Conservation (phyloP, 2,113 vertebrate species). For the Pelvicachromis taeniatus region DNA sequence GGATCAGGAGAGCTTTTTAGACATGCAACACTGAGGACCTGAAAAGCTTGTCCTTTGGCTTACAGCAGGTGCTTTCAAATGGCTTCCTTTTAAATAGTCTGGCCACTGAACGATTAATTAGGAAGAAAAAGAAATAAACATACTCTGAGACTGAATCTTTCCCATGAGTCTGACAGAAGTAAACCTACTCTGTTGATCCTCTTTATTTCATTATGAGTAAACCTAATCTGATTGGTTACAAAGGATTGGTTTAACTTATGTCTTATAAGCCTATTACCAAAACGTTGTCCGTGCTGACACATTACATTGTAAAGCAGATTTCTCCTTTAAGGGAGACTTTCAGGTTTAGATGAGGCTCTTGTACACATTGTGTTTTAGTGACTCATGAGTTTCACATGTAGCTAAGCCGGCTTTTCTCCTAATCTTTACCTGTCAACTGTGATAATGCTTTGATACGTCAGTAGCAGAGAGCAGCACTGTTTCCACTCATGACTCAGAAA, state of each 20-base stretch:
- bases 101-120: not conserved
- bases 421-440: not conserved
- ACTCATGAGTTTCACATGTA: not conserved
- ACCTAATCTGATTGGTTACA: not conserved
- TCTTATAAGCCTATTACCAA: not conserved
- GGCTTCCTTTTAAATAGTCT: not conserved
- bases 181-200: not conserved
- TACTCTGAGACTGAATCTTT: not conserved
- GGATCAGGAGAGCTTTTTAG: not conserved
- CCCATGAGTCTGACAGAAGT: rapidly evolving
- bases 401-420: not conserved
- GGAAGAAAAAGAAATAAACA: rapidly evolving
- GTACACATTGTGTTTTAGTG: not conserved
- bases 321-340: not conserved
- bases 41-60: not conserved
- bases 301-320: not conserved
- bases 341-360: not conserved
- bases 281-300: not conserved
- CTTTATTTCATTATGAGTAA: not conserved
- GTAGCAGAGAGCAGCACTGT: not conserved
- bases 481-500: rapidly evolving
- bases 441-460: not conserved
- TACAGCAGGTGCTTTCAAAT: not conserved
- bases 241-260: not conserved
- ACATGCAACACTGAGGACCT: not conserved